Percentiles rank a stretch among this genome's conserved stretches.
Evolutionary conservation across 1,140 invertebrate genomes (phyloP).

Genomic region (Drosophila pseudoobscura): DNA sequence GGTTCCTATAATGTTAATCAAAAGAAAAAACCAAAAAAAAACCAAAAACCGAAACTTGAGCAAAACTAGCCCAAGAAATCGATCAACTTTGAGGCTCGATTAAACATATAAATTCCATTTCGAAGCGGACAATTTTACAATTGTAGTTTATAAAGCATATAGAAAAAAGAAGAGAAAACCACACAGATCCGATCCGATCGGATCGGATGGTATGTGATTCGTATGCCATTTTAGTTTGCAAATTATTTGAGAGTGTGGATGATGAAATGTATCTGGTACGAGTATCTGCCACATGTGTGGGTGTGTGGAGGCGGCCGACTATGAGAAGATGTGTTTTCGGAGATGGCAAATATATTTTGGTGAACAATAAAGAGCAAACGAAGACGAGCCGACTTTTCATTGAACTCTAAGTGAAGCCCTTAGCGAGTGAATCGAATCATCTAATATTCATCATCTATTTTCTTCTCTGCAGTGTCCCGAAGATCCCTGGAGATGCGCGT

Average conservation of each 20-base stretch:
- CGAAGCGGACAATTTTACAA: constrained; percentile 77
- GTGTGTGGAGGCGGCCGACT: constrained; percentile 36
- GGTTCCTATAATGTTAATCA: constrained; percentile 82
- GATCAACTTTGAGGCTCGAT: constrained; percentile 35
- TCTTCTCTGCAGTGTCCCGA: constrained; percentile 85
- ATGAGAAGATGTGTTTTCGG: constrained; percentile 32
- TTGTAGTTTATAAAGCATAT: constrained; percentile 61
- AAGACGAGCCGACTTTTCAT: constrained; percentile 47
- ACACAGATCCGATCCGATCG: constrained; percentile 3
- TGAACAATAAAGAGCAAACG: constrained; percentile 78
- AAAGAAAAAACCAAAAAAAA: constrained; percentile 49
- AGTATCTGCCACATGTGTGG: constrained; percentile 59
- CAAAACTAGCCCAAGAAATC: constrained; percentile 26
- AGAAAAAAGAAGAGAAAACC: constrained; percentile 23
- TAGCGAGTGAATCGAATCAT: background rate
- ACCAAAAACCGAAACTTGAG: constrained; percentile 36
- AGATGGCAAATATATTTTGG: constrained; percentile 76
- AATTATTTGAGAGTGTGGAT: constrained; percentile 50
- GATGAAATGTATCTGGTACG: constrained; percentile 38
- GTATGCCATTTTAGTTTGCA: constrained; percentile 68
- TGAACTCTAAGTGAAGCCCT: background rate
- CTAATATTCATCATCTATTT: background rate
- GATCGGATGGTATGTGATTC: constrained; percentile 16
- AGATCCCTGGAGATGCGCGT: constrained; percentile 93
- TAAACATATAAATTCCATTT: constrained; percentile 57